Conservation (phyloP, 2,113 vertebrate species). For the Syrrhaptes paradoxus region DNA sequence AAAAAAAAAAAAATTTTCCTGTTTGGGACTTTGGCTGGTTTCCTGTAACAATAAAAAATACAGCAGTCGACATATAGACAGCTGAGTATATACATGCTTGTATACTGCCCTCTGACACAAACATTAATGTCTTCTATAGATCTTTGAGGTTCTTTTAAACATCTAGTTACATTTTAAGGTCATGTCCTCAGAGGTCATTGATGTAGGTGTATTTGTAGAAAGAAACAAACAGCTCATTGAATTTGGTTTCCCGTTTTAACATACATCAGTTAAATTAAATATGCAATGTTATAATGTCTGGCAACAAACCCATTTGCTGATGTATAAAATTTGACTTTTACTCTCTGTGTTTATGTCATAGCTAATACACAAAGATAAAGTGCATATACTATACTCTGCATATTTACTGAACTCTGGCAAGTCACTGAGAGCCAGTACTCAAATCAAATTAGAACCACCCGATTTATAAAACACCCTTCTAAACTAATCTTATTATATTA, state of each 20-base stretch:
- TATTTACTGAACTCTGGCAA: constrained; percentile 67
- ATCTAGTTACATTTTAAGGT: constrained; percentile 70
- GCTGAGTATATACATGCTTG: constrained; percentile 58
- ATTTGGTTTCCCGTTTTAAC: constrained; percentile 66
- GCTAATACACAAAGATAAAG: constrained; percentile 64
- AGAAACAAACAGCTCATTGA: constrained; percentile 71
- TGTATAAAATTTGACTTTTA: constrained; percentile 65
- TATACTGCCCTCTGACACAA: constrained; percentile 66
- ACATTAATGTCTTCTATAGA: constrained; percentile 68
- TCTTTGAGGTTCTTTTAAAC: constrained; percentile 67
- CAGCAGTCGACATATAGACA: constrained; percentile 59
- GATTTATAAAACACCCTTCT: constrained; percentile 54
- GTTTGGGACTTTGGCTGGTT: constrained; percentile 72
- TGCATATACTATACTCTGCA: constrained; percentile 26
- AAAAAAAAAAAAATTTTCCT: constrained; percentile 49
- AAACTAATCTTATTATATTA: constrained; percentile 36
- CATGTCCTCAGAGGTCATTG: constrained; percentile 69
- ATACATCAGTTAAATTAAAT: constrained; percentile 69
- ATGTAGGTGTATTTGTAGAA: constrained; percentile 59
- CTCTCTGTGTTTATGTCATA: constrained; percentile 60
- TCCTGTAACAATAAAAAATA: constrained; percentile 70
- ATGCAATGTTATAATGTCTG: constrained; percentile 38
- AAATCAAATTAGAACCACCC: constrained; percentile 51
- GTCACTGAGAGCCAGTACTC: constrained; percentile 39
- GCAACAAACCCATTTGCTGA: constrained; percentile 54